Base-by-base conservation (phyloP, 2,113 vertebrate species). In the Synchiropus splendidus region DNA sequence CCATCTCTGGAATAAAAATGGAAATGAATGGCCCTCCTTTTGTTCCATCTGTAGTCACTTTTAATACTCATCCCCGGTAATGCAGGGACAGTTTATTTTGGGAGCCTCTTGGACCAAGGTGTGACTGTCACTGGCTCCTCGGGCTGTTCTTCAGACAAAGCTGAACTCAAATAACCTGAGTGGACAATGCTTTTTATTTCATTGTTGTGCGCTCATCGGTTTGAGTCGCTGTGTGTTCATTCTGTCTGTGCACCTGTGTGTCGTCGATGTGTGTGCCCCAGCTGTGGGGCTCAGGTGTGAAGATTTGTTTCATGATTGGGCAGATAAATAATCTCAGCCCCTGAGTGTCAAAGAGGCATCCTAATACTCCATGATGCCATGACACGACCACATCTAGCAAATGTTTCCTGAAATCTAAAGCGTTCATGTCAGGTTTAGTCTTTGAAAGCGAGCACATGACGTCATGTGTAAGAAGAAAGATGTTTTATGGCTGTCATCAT, bases 101-200 rank as follows among this genome's bases (percentile, higher is more conserved):
- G 63, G 75, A 74, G 50, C 45, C 66, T 76, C 57, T 81, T 65
- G 73, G 53, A 51, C 52, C 45, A 52, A 79, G 74, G 78, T 77
- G 78, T 69, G 54, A 39, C 70, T 64, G 73, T 60, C 60, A 61
- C 47, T 49, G 36, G 33, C 43, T 66, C 62, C 57, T 55, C 52
- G 10, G 54, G 63, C 67, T 50, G 43, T 49, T 61, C 48, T 50
- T 56, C 60, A 50, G 39, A 64, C 56, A 58, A 59, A 36, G 52
- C 53, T 53, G 44, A 46, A 39, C 54, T 43, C 38, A 27, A 58
- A 45, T 67, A 46, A 46, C 65, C 50, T 15, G 40, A 61, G 43
- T 50, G 45, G 50, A 65, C 60, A 58, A 40, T 52, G 48, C 31
- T 50, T 73, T 70, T 66, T 68, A 16, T 68, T 56, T 61, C 67